Evolutionary conservation across 2,888 invertebrate genomes (phyloP).

Genomic region (Rhopalosiphum nymphaeae): DNA sequence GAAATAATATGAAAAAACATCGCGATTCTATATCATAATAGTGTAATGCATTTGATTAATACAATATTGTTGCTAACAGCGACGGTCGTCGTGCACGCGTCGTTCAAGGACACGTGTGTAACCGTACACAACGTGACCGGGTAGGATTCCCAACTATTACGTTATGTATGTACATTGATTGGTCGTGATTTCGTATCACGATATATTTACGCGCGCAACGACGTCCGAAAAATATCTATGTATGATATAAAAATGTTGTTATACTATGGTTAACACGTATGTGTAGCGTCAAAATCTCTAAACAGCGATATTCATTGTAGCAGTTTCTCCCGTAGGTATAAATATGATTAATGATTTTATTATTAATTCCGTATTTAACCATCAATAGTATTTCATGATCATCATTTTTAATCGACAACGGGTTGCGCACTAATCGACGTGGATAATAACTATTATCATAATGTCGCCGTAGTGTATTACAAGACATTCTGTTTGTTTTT

Average conservation of each 20-base stretch:
- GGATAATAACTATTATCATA: not conserved
- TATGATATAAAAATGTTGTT: not conserved
- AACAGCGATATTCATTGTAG: not conserved
- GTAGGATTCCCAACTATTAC: constrained; percentile 36
- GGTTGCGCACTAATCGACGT: not conserved
- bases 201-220: not conserved
- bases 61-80: not conserved
- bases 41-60: not conserved
- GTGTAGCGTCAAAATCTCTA: not conserved
- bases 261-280: not conserved
- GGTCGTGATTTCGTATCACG: constrained; percentile 8
- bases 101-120: constrained; percentile 49
- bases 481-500: not conserved
- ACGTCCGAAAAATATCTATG: not conserved
- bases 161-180: not conserved
- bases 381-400: not conserved
- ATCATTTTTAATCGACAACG: not conserved
- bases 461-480: not conserved
- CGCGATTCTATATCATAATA: not conserved
- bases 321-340: not conserved
- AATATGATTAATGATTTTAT: not conserved
- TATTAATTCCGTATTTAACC: not conserved
- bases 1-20: not conserved
- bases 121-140: constrained; percentile 34
- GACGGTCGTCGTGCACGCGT: not conserved